Base-by-base conservation (phyloP, 2,888 invertebrate genomes). In the Villa cingulata region DNA sequence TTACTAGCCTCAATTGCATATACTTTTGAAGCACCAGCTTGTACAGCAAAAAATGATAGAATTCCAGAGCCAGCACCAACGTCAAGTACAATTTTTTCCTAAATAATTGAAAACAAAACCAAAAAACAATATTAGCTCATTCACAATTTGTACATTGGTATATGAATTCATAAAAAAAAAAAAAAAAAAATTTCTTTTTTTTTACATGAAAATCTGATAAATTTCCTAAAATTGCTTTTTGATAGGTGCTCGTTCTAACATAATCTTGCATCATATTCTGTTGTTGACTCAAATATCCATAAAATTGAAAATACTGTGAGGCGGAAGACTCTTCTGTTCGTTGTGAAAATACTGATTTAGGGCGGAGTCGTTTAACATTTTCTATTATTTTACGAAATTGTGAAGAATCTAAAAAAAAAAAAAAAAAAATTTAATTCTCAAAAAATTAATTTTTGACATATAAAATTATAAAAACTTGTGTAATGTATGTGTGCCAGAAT, bases 211-310 rank as follows among this genome's bases (percentile, higher is more conserved):
- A 98, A 69, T 98, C 97, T 49, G 81, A 79, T 46, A 87, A 74
- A 71, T 98, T 98, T 46, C 87, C 83, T 53, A 95, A 74, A 66
- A 98, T 95, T 48, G 98, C 97, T 60, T 90, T 80, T 71, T 98
- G 97, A 71, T 98, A 98, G 48, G 97, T 97, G 64, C 94, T 91
- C 41, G 98, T 98, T 58, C 98, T 77, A 54, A 97, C 90, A 70
- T 92, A 98, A 70, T 98, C 98, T 73, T 98, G 97, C 87, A 98
- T 88, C 97, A 98, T 98, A 66, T 98, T 98, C 71, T 98, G 98
- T 71, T 98, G 98, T 68, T 98, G 98, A 48, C 95, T 95, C 57
- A 98, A 73, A 72, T 96, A 97, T 54, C 97, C 96, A 71, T 98
- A 98, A 72, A 98, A 98, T 76, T 97, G 95, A 68, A 97, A 97